Percentiles rank a stretch among this genome's conserved stretches.
Evolutionary conservation across 2,113 vertebrate species (phyloP).

Genomic region (Embiotoca jacksoni): DNA sequence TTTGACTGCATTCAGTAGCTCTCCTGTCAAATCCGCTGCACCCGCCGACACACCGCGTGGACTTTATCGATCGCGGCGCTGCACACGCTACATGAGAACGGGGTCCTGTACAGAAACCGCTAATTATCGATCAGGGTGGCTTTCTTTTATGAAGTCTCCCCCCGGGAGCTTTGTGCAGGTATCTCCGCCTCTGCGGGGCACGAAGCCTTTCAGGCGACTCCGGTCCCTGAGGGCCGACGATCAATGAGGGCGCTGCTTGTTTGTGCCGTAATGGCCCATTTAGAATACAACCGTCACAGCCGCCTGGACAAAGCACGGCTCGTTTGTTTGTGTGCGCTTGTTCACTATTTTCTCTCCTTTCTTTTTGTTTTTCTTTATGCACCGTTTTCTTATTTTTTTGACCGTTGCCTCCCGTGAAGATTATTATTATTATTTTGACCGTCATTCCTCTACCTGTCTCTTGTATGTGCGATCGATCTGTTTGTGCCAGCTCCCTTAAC

Average conservation of each 20-base stretch:
- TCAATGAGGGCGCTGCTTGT: slow-evolving; percentile 74
- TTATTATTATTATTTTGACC: slow-evolving; percentile 24
- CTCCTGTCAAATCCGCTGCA: slow-evolving; percentile 36
- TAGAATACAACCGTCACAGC: slow-evolving; percentile 74
- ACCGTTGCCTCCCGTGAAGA: slow-evolving; percentile 57
- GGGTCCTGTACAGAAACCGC: slow-evolving; percentile 53
- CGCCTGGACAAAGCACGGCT: slow-evolving; percentile 61
- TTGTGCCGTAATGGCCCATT: slow-evolving; percentile 80
- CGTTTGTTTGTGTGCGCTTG: slow-evolving; percentile 57
- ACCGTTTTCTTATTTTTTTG: slow-evolving; percentile 19
- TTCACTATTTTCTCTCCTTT: slow-evolving; percentile 23
- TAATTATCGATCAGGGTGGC: slow-evolving; percentile 64
- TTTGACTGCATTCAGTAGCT: slow-evolving; percentile 2
- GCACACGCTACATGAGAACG: slow-evolving; percentile 6
- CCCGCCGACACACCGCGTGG: neutral
- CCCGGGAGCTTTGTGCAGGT: slow-evolving; percentile 32
- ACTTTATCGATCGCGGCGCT: slow-evolving; percentile 20
- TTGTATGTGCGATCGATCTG: slow-evolving; percentile 79
- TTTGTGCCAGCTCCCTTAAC: slow-evolving; percentile 76
- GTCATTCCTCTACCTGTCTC: slow-evolving; percentile 61
- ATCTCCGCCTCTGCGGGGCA: slow-evolving; percentile 39
- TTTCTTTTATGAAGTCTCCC: slow-evolving; percentile 40
- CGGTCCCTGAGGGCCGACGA: slow-evolving; percentile 48
- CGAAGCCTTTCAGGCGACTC: slow-evolving; percentile 63
- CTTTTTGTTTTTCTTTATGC: neutral